These are phyloP conservation scores for Caracal caracal DNA, from an alignment of 2,113 vertebrate genomes.

Conservation along the genomic window DNA sequence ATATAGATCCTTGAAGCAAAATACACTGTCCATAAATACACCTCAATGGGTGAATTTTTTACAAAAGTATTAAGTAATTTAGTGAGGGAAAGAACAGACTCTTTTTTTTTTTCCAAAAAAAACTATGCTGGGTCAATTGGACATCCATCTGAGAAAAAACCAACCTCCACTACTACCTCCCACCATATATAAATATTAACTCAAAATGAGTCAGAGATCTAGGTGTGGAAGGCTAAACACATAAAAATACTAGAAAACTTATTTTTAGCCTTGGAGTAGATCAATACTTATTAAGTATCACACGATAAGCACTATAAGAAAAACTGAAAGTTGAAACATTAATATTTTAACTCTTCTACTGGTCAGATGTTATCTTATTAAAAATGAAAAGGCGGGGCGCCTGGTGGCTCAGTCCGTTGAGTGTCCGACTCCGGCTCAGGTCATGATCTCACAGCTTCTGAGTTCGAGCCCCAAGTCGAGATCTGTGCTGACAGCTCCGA, in stretches of 20 bases:
- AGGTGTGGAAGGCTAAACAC: not conserved
- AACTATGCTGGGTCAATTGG: not conserved
- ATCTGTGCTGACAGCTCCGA: too few species aligned
- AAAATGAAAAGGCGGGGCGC: not conserved
- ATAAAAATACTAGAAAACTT: not conserved
- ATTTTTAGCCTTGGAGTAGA: not conserved
- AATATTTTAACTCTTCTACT: not conserved
- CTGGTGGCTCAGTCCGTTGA: too few species aligned
- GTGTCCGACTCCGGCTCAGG: too few species aligned
- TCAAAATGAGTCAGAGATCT: not conserved
- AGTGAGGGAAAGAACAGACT: not conserved
- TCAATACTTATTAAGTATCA: not conserved
- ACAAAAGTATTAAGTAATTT: not conserved
- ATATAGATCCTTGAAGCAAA: not conserved
- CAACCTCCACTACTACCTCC: too few species aligned
- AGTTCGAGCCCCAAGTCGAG: too few species aligned
- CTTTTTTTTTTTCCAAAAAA: not conserved
- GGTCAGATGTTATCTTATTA: not conserved
- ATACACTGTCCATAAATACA: not conserved
- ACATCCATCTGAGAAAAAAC: not conserved
- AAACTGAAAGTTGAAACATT: not conserved
- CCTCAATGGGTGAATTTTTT: not conserved
- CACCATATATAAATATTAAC: not conserved
- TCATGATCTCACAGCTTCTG: too few species aligned
- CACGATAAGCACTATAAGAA: not conserved